These are phyloP conservation scores for Portevinia maculata DNA, from an alignment of 2,888 invertebrate genomes.

Conservation along the genomic window DNA sequence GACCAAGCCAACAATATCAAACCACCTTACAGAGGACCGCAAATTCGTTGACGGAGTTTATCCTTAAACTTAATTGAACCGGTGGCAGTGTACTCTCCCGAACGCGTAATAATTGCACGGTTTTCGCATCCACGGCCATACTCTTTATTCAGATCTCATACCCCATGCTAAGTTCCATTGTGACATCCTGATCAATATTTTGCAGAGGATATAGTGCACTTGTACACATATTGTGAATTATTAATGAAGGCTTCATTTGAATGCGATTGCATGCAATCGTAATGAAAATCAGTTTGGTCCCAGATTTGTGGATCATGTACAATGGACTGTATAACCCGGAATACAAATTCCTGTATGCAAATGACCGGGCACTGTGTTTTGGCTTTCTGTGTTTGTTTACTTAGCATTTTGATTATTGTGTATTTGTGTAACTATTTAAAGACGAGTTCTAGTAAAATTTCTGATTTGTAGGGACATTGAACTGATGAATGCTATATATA, in stretches of 20 bases:
- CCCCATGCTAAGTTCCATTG: conserved; percentile 42
- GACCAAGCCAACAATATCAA: conserved; percentile 39
- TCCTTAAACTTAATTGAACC: conserved; percentile 67
- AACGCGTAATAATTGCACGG: conserved; percentile 71
- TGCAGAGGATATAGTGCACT: conserved; percentile 55
- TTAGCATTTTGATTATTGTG: conserved; percentile 65
- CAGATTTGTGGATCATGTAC: conserved; percentile 64
- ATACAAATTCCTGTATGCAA: conserved; percentile 70
- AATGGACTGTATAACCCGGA: conserved; percentile 51
- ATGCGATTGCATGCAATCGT: conserved; percentile 72
- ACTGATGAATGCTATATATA: background rate
- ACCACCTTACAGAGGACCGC: conserved; percentile 40
- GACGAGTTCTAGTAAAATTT: conserved; percentile 24
- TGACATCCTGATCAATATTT: conserved; percentile 72
- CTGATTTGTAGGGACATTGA: conserved; percentile 14
- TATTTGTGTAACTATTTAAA: conserved; percentile 66
- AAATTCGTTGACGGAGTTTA: conserved; percentile 40
- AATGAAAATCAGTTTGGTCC: conserved; percentile 66
- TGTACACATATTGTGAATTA: conserved; percentile 71
- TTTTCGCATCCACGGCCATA: conserved; percentile 45
- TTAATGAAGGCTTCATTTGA: conserved; percentile 73
- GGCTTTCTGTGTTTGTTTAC: conserved; percentile 50
- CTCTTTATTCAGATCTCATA: conserved; percentile 30
- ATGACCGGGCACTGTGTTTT: conserved; percentile 47
- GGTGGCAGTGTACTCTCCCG: conserved; percentile 54